Conservation (phyloP, 2,113 vertebrate genomes). For the Nettapus auritus region DNA sequence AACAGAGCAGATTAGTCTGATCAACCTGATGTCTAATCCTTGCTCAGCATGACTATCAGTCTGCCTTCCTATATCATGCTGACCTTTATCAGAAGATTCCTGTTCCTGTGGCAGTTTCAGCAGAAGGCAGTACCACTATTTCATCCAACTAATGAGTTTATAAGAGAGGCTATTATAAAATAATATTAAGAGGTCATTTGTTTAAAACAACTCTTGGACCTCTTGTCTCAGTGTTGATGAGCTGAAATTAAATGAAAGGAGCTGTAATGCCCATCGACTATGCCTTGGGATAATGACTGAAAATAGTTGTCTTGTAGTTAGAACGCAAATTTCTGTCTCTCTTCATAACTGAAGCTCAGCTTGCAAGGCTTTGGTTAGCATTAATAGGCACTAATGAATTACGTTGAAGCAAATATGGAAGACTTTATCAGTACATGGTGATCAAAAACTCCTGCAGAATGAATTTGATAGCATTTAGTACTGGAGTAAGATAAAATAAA, state of each 20-base stretch:
- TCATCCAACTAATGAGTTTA: background rate
- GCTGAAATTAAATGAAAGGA: background rate
- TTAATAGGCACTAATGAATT: background rate
- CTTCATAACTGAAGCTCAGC: background rate
- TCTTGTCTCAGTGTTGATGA: background rate
- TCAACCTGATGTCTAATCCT: background rate
- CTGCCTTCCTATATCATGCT: background rate
- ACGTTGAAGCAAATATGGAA: background rate
- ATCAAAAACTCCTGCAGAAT: background rate
- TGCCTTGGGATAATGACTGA: background rate
- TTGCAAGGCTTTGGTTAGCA: background rate
- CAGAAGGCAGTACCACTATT: background rate
- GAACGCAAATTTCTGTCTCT: background rate
- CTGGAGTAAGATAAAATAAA: background rate
- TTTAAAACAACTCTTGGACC: background rate
- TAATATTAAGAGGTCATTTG: background rate
- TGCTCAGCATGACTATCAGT: background rate
- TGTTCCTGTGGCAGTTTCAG: background rate
- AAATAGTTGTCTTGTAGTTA: background rate
- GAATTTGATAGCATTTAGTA: background rate
- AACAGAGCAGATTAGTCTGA: background rate
- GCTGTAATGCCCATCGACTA: background rate
- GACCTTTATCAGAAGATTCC: background rate
- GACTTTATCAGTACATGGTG: background rate
- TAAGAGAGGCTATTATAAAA: background rate